Evolutionary conservation across 2,797 vertebrate species (phyloP).

Genomic region (Gymnothorax javanicus): DNA sequence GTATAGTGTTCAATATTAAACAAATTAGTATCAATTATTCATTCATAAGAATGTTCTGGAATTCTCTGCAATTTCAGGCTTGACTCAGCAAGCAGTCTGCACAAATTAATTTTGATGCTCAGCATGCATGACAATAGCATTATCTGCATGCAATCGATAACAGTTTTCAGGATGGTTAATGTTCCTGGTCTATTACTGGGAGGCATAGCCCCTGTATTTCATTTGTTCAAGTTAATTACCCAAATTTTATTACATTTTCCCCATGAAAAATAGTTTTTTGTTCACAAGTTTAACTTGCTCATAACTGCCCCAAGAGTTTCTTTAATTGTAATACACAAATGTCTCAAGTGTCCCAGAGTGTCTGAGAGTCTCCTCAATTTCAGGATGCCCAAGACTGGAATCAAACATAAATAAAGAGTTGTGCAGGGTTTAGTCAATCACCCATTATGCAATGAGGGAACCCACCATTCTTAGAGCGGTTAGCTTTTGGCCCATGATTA

Average conservation of each 20-base stretch:
- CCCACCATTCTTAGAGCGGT: no score
- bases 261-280: neutral
- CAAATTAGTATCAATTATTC: conserved; percentile 75
- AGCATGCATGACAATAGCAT: conserved; percentile 58
- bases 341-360: neutral
- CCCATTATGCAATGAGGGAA: no score
- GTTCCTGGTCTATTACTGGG: conserved; percentile 41
- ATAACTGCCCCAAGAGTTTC: neutral
- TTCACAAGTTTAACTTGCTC: neutral
- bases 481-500: no score
- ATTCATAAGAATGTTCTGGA: conserved; percentile 75
- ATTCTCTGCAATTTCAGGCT: conserved; percentile 71
- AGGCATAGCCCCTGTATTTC: neutral
- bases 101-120: conserved; percentile 56
- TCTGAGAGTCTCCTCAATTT: no score
- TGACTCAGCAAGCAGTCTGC: conserved; percentile 64
- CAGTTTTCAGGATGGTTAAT: conserved; percentile 48
- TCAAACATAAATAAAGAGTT: no score
- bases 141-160: conserved; percentile 61
- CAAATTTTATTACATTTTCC: neutral
- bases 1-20: conserved; percentile 72
- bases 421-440: no score
- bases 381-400: no score
- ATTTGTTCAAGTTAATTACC: neutral
- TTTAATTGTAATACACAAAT: neutral